Conservation (phyloP, 2,113 vertebrate species). For the Gnathonemus echidnorhynchus region DNA sequence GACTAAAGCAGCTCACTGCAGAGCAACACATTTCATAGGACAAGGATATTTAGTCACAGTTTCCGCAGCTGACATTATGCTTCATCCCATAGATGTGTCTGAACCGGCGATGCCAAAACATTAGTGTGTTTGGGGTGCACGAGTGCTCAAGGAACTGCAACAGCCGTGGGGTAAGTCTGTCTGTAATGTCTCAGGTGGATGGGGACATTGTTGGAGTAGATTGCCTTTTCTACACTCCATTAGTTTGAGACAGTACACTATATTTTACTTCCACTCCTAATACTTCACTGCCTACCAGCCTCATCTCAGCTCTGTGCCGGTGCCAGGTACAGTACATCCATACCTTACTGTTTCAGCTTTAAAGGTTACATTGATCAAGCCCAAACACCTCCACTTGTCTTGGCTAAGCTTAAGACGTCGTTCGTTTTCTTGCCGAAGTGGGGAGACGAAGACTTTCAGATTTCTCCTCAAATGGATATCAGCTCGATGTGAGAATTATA, state of each 20-base stretch:
- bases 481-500: slow-evolving; percentile 25
- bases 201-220: background rate
- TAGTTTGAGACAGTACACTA: background rate
- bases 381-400: slow-evolving; percentile 44
- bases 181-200: background rate
- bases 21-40: background rate
- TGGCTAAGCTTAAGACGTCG: slow-evolving; percentile 34
- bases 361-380: background rate
- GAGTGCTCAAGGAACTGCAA: slow-evolving; percentile 78
- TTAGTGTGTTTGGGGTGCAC: slow-evolving; percentile 81
- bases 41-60: background rate
- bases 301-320: background rate
- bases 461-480: slow-evolving; percentile 39
- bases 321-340: background rate
- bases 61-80: slow-evolving; percentile 11
- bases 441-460: slow-evolving; percentile 41
- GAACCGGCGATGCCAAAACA: slow-evolving; percentile 87
- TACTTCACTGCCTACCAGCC: background rate
- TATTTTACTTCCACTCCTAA: background rate
- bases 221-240: background rate
- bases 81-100: slow-evolving; percentile 75
- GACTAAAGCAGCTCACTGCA: background rate
- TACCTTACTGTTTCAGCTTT: background rate
- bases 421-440: slow-evolving; percentile 48
- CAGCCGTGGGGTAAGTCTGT: slow-evolving; percentile 74